Evolutionary conservation across 2,113 vertebrate species (phyloP).

Genomic region (Empidonax traillii): DNA sequence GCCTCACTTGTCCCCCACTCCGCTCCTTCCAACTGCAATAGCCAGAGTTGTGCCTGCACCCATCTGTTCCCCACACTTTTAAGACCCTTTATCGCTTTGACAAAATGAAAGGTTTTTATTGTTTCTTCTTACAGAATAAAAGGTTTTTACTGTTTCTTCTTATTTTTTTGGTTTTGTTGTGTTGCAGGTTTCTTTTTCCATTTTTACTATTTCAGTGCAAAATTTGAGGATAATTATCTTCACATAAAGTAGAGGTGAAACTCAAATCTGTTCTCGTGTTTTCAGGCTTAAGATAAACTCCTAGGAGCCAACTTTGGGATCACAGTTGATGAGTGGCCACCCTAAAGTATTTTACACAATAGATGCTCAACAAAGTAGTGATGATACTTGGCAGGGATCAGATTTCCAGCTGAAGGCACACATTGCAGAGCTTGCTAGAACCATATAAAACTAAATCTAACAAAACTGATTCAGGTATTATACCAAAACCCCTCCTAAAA

Average conservation of each 20-base stretch:
- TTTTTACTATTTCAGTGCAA: background rate
- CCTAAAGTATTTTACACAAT: background rate
- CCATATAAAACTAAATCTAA: background rate
- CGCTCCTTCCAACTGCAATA: background rate
- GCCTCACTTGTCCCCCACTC: background rate
- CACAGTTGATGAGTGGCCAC: background rate
- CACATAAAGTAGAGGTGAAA: background rate
- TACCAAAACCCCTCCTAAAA: background rate
- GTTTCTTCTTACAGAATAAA: background rate
- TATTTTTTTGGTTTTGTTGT: background rate
- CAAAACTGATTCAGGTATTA: background rate
- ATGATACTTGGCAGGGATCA: background rate
- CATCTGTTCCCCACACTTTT: background rate
- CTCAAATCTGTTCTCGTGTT: background rate
- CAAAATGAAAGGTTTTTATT: background rate
- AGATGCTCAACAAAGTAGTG: background rate
- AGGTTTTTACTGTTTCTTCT: background rate
- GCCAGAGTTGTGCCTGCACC: background rate
- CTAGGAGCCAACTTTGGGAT: background rate
- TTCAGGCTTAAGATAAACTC: background rate
- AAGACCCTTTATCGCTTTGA: background rate
- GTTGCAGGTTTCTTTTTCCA: background rate
- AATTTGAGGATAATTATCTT: background rate
- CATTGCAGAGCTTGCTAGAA: background rate
- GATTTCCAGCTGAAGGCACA: background rate